phyloP scores from a whole-genome alignment of 2,797 vertebrate genomes.

The Podarcis lilfordi region DNA sequence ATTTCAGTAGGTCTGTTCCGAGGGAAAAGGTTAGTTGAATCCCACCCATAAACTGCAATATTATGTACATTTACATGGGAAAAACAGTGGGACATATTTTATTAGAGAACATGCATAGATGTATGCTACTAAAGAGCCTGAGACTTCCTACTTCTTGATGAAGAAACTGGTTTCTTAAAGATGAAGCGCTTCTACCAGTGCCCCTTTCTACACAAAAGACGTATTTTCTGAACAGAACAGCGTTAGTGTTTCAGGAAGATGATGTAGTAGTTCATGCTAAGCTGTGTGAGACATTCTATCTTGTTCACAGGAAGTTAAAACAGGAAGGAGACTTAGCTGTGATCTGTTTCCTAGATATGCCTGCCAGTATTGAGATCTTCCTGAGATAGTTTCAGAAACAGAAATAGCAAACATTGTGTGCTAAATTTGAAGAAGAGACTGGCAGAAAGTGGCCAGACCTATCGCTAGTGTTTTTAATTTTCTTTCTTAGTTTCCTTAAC shows the following conservation, averaged over 20 bases:
- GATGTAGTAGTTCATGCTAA: not conserved
- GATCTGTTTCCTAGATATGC: not conserved
- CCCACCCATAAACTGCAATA: no score
- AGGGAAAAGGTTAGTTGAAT: no score
- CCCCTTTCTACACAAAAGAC: not conserved
- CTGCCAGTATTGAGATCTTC: not conserved
- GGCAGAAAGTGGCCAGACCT: not conserved
- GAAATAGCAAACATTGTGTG: not conserved
- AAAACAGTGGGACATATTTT: no score
- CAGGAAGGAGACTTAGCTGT: not conserved
- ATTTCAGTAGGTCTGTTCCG: no score
- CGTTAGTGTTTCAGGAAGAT: no score
- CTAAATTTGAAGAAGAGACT: not conserved
- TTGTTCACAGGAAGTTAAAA: conserved; percentile 16
- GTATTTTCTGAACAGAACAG: no score
- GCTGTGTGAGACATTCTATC: not conserved
- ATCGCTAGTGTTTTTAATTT: not conserved
- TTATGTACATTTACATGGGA: no score
- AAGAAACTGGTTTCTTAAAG: not conserved
- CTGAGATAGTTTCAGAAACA: not conserved
- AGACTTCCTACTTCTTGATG: not conserved
- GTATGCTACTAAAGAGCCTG: not conserved
- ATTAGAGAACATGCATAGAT: no score
- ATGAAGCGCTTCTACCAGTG: not conserved
- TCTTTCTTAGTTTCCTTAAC: not conserved